Conservation (phyloP, 2,113 vertebrate genomes). For the Herpetotheres cachinnans region DNA sequence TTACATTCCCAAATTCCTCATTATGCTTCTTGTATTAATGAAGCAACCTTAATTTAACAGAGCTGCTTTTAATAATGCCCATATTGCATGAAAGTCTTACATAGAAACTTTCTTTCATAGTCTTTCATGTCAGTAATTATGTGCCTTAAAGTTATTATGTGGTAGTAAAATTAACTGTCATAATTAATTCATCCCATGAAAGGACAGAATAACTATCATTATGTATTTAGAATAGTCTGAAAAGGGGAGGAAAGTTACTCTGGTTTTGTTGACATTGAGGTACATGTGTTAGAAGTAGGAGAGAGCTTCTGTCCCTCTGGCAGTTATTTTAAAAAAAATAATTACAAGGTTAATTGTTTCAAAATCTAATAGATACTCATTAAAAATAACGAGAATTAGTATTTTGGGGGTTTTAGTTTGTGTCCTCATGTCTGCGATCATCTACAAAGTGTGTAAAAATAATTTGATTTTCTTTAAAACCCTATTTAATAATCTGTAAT, state of each 20-base stretch:
- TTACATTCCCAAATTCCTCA: neutral
- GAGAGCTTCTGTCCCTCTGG: neutral
- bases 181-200: neutral
- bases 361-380: neutral
- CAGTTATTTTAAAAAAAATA: neutral
- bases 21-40: neutral
- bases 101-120: neutral
- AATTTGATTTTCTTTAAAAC: neutral
- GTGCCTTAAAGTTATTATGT: neutral
- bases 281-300: neutral
- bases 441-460: neutral
- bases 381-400: neutral
- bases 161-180: neutral
- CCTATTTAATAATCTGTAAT: neutral
- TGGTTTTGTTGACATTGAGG: neutral
- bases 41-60: neutral
- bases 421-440: neutral
- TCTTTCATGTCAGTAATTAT: neutral
- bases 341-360: neutral
- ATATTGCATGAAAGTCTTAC: neutral
- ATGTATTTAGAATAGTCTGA: neutral
- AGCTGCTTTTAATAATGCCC: neutral
- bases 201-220: neutral
- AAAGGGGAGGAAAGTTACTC: neutral
- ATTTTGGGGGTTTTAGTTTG: neutral